These are phyloP conservation scores for Bubo bubo DNA, from an alignment of 2,113 vertebrate genomes.

Conservation along the genomic window DNA sequence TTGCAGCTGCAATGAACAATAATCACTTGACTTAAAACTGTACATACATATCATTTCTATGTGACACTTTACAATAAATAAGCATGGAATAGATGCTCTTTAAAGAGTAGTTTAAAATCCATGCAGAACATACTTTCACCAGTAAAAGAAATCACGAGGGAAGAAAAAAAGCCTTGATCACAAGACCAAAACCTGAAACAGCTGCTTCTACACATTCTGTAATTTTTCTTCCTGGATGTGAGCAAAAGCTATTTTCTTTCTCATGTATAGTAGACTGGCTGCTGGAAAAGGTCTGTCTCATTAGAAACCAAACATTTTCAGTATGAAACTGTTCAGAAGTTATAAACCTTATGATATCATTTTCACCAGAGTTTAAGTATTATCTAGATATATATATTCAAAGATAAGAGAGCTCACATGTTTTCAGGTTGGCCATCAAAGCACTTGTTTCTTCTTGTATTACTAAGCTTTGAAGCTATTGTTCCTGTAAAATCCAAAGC, in stretches of 20 bases:
- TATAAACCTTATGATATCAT: not conserved
- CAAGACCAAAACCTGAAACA: not conserved
- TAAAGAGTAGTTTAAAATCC: not conserved
- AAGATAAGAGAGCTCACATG: not conserved
- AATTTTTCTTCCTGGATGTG: not conserved
- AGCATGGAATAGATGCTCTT: not conserved
- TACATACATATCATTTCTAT: not conserved
- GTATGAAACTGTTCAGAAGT: not conserved
- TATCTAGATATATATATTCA: not conserved
- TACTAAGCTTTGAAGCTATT: not conserved
- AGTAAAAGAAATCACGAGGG: not conserved
- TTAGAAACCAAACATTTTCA: not conserved
- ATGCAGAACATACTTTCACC: not conserved
- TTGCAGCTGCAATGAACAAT: conserved; percentile 3
- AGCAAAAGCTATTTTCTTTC: not conserved
- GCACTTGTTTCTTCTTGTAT: not conserved
- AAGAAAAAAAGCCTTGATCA: not conserved
- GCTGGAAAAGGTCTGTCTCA: not conserved
- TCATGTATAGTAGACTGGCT: not conserved
- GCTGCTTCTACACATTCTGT: not conserved
- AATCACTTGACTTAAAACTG: conserved; percentile 30
- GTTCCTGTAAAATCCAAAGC: not conserved
- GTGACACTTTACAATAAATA: conserved; percentile 35
- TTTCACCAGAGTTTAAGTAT: not conserved
- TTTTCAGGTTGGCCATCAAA: not conserved